These are phyloP conservation scores for Rhinella marina DNA, from an alignment of 2,797 vertebrate species.

Conservation along the genomic window DNA sequence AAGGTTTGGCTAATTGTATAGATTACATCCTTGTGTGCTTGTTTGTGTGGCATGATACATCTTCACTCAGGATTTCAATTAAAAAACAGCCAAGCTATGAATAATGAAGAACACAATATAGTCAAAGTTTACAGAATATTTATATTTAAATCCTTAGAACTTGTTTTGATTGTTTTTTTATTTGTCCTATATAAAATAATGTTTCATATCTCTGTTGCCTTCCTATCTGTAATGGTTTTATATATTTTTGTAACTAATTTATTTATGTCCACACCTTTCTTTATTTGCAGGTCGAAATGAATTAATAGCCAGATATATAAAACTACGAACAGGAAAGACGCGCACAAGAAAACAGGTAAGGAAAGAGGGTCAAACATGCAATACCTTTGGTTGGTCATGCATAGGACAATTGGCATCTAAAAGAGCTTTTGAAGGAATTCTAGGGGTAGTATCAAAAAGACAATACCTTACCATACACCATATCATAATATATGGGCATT, in stretches of 20 bases:
- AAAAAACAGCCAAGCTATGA: not conserved
- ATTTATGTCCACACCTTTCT: not conserved
- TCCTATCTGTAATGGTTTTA: not conserved
- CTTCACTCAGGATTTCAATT: not conserved
- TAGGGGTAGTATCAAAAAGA: too few relatives aligned
- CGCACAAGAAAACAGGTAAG: slow-evolving; percentile 80
- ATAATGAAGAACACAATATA: not conserved
- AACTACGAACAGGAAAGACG: slow-evolving; percentile 81
- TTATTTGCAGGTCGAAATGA: slow-evolving; percentile 76
- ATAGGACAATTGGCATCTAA: not conserved
- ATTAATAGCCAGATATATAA: slow-evolving; percentile 81
- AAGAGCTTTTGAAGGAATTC: not conserved
- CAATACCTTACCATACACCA: not conserved
- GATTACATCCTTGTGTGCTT: not conserved
- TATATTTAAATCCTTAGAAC: not conserved
- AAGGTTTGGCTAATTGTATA: not conserved
- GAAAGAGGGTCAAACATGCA: not conserved
- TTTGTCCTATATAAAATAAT: not conserved
- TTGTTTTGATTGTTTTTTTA: not conserved
- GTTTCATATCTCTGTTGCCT: too few relatives aligned
- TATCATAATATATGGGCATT: not conserved
- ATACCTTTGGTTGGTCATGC: not conserved
- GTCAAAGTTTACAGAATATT: not conserved
- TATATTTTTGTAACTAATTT: not conserved
- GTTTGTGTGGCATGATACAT: not conserved